Evolutionary conservation across 2,113 vertebrate genomes (phyloP).

Genomic region (Myanophis thanlyinensis): DNA sequence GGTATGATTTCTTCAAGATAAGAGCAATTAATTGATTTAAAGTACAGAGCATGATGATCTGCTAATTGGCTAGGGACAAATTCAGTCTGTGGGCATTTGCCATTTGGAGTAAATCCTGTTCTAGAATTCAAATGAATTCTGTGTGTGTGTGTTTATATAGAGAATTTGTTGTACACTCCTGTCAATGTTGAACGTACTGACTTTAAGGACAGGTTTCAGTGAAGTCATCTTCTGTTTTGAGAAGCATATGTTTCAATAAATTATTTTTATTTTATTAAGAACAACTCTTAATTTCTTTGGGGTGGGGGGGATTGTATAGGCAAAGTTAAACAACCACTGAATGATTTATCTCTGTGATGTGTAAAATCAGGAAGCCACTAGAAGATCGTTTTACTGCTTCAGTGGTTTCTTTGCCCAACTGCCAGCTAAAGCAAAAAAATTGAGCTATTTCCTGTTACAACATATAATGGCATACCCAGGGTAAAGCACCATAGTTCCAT

Average conservation of each 20-base stretch:
- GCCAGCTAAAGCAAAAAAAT: neutral
- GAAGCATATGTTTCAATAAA: constrained; percentile 71
- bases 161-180: constrained; percentile 44
- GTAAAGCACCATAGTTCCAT: neutral
- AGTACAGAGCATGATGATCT: constrained; percentile 39
- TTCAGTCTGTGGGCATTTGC: constrained; percentile 6
- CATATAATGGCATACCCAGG: neutral
- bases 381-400: too few relatives aligned
- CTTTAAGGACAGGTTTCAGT: constrained; percentile 65
- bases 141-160: constrained; percentile 37
- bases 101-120: constrained; percentile 13
- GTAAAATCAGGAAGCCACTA: neutral
- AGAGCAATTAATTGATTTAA: neutral
- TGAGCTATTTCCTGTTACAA: neutral
- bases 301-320: neutral
- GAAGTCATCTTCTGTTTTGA: constrained; percentile 58
- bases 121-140: neutral
- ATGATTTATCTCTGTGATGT: neutral
- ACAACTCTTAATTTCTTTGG: neutral
- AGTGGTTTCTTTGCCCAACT: neutral
- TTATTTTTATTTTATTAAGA: constrained; percentile 79
- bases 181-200: constrained; percentile 50
- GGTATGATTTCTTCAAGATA: neutral
- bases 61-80: constrained; percentile 6
- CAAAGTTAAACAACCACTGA: neutral